Evolutionary conservation across 2,888 invertebrate genomes (phyloP), one percentile per base, ranked within the genome.

Genomic region (Himalopsyche japonica): DNA sequence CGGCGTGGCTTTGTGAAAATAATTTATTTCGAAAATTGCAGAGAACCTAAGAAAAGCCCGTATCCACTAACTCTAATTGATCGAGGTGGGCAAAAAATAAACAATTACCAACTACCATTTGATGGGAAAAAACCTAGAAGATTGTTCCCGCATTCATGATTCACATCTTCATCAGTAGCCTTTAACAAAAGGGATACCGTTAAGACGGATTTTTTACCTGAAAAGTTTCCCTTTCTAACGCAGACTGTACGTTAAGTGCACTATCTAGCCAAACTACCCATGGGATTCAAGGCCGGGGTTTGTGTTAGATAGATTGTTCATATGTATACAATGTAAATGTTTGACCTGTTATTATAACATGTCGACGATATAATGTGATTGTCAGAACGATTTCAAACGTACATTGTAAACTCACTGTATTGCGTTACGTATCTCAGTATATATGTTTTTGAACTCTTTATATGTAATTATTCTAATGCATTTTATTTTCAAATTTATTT

Each of bases 211-310:
- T 70, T 70, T 57, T n/a, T 70, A 70, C 70, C 70, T 70, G 30
- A 30, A 70, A 70, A 70, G 70, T 70, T 70, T 70, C 12, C 24
- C 20, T 70, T 70, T 70, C 70, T 70, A 70, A 30, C 70, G 12
- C 70, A 30, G 70, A 20, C 30, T 70, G 70, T 64, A 47, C 82
- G 82, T 82, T 82, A 79, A 82, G 82, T 82, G 82, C 82, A 82
- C 82, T 82, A 64, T 79, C 82, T 64, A 49, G n/a, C 30, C 15
- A 70, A 27, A 70, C 27, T 57, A 70, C 70, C 70, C 30, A 3
- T 30, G 27, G 70, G 70, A 70, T 70, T 70, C 27, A 27, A 24
- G 24, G 70, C 70, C 15, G 30, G 24, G 10, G 70, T 24, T 70
- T 27, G 7, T 24, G 27, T 27, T 70, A 30, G 15, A 70, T 70